Evolutionary conservation across 1,140 invertebrate species (phyloP), one percentile per base, ranked within the genome.

Genomic region (Conopomorpha cramerella): DNA sequence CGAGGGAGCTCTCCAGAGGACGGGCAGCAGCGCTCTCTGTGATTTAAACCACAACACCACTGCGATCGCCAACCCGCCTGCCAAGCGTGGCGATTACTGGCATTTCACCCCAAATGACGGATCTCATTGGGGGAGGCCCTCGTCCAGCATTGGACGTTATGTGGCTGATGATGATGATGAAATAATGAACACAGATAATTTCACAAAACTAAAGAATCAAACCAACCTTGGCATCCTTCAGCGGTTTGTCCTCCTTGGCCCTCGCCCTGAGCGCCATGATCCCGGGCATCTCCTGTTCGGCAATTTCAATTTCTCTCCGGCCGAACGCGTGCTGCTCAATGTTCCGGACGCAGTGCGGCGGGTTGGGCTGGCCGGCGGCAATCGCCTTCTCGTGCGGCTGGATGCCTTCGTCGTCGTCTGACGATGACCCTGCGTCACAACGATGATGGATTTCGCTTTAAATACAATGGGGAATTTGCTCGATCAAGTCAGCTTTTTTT

Each of bases 241-340:
- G 68, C 0, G 96, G 95, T 74, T 96, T 96, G 58, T 98, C 95
- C 34, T 93, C 92, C 27, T 87, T 84, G 0, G 95, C 95, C 34
- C 94, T 78, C 59, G 93, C 92, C 28, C 95, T 81, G 41, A 99
- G 68, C 0, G 95, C 94, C 85, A 98, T 94, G 34, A 98, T 94
- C 2, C 96, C 96, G 0, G 95, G 94, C 96, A 98, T 98, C 81
- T 98, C 96, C 80, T 97, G 95, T 60, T 99, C 95, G n/a, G 95
- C 95, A 46, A 98, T 97, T 78, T 98, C 95, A 51, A 99, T 98
- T 81, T 98, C 96, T 33, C 95, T 66, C 15, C 96, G 80, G 0
- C 96, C 96, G 70, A 96, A 98, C 0, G 91, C 91, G 58, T 94
- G 87, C 56, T 96, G 92, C 35, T 90, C 88, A 26, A 94, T 93